These are phyloP conservation scores for Tachyglossus aculeatus DNA, from an alignment of 2,797 vertebrate genomes.

Conservation along the genomic window DNA sequence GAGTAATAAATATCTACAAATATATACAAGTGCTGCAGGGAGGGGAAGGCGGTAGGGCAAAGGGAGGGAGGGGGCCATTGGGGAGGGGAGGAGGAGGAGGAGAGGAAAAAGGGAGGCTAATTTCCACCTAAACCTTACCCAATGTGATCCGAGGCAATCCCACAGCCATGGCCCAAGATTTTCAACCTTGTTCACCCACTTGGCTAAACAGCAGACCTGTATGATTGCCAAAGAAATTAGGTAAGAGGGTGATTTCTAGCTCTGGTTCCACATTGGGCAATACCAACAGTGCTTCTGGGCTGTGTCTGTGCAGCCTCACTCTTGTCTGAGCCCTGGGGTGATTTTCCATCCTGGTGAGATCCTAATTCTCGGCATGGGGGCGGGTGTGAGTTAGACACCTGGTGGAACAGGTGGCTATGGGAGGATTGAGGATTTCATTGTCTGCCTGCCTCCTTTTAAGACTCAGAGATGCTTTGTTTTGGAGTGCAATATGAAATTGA, in stretches of 20 bases:
- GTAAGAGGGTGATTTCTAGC: not conserved
- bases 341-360: not conserved
- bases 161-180: not conserved
- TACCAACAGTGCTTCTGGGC: slow-evolving; percentile 1
- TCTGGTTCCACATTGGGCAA: not conserved
- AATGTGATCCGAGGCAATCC: slow-evolving; percentile 26
- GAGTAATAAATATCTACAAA: too few relatives aligned
- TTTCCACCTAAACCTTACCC: slow-evolving; percentile 44
- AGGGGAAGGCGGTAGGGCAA: too few relatives aligned
- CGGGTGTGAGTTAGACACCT: not conserved
- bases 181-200: slow-evolving; percentile 19
- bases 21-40: too few relatives aligned
- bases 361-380: not conserved
- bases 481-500: slow-evolving; percentile 19
- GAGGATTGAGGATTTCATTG: slow-evolving; percentile 13
- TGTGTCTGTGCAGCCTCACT: not conserved
- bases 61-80: too few relatives aligned
- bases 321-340: not conserved
- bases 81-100: too few relatives aligned
- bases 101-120: too few relatives aligned
- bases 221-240: slow-evolving; percentile 32
- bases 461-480: not conserved
- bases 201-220: slow-evolving; percentile 15
- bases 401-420: not conserved
- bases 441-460: not conserved